These are phyloP conservation scores for Xylocampa areola DNA, from an alignment of 2,888 invertebrate genomes.

Conservation along the genomic window DNA sequence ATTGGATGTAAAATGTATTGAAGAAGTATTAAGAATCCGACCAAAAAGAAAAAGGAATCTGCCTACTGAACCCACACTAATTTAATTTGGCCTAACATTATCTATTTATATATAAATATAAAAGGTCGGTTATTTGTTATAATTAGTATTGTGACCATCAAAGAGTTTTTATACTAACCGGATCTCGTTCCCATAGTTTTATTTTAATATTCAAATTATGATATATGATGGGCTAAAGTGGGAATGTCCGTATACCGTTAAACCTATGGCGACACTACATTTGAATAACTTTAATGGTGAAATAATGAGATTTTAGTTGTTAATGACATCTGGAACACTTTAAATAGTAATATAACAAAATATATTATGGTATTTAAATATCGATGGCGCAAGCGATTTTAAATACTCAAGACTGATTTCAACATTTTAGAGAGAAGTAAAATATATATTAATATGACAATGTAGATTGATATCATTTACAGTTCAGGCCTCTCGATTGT, in stretches of 20 bases:
- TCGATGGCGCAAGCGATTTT: constrained; percentile 1
- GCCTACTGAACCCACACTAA: constrained; percentile 36
- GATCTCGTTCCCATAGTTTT: constrained; percentile 64
- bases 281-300: constrained; percentile 35
- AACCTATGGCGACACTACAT: constrained; percentile 25
- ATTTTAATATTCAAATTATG: constrained; percentile 66
- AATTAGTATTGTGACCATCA: constrained; percentile 77
- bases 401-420: too few species aligned
- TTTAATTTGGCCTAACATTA: background rate
- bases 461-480: too few species aligned
- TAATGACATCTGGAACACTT: constrained; percentile 29
- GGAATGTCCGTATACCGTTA: constrained; percentile 50
- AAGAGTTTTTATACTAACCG: constrained; percentile 70
- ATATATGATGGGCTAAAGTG: constrained; percentile 58
- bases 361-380: constrained; percentile 11
- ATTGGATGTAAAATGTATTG: too few species aligned
- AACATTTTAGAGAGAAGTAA: too few species aligned
- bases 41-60: too few species aligned
- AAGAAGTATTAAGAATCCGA: too few species aligned
- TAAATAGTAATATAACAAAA: constrained; percentile 23
- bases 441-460: too few species aligned
- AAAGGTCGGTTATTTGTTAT: constrained; percentile 82
- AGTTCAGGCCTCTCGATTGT: too few species aligned
- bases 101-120: constrained; percentile 60
- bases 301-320: constrained; percentile 42